Evolutionary conservation across 2,797 vertebrate species (phyloP), one percentile per base, ranked within the genome.

Genomic region (Numenius phaeopus): DNA sequence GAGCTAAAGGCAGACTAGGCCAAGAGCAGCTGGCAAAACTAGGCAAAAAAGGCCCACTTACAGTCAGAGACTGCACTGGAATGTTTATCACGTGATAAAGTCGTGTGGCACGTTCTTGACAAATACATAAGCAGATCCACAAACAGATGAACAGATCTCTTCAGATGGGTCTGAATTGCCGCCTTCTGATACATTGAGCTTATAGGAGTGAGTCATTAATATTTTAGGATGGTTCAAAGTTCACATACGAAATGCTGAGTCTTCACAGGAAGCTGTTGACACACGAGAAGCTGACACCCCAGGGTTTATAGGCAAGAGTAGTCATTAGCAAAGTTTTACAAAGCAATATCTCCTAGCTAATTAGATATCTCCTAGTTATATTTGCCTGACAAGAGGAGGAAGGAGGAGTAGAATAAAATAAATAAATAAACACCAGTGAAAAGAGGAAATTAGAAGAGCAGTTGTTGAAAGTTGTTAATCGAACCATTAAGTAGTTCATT

Each of bases 401-500:
- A 92, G 83, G 79, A 97, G 83, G 52, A 83, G 32, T 91, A 83
- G 90, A 69, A 65, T 69, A 82, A 97, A 97, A 92, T 93, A 96
- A 95, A 92, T 94, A 96, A 92, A 94, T 40, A 96, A 96, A 96
- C 69, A 97, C 10, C 57, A 86, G 29, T 70, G 83, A 89, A 96
- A 94, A 91, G 66, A 97, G 65, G 85, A 96, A 97, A 97, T 97
- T 88, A 96, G 82, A 92, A 94, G 55, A 76, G 34, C 19, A 65
- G 59, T 77, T 94, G 70, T 94, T 95, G 83, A 44, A 92, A 93
- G 47, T 89, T 97, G 77, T 96, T 97, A 97, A 97, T 96, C 64
- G 84, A 98, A 94, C 94, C 80, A 92, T 98, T 97, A 97, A 96
- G 80, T 84, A 90, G 81, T 85, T 97, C 54, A 89, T 97, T 96